Base-by-base conservation (phyloP, 2,888 invertebrate genomes). In the Celastrina argiolus region DNA sequence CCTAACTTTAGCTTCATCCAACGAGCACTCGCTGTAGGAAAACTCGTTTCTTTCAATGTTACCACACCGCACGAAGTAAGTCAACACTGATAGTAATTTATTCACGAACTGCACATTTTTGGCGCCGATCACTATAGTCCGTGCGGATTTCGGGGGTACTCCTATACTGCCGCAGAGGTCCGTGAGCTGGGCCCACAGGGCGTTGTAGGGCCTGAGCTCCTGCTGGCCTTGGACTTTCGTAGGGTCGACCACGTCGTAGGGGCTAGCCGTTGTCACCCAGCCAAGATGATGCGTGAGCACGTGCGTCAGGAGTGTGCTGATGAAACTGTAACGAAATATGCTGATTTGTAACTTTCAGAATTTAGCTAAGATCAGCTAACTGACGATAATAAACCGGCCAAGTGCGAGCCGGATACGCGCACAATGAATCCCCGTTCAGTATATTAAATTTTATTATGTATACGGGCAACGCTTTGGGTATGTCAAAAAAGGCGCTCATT, bases 271-370 rank as follows among this genome's bases (percentile, higher is more conserved):
- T 36, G 95, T 93, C 67, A 97, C 97, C 98, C 98, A 98, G 18
- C 97, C 97, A 45, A 98, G 92, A 81, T 98, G 98, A 83, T 97
- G 94, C 0, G 97, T 97, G 65, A 98, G 88, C 61, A 97, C 95
- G 70, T 97, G 96, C 6, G 97, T 98, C 65, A 98, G 83, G 70
- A 98, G 92, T 22, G 97, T 97, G 82, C 97, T 97, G 78, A 98
- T 93, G 85, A 98, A 98, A 88, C 98, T 98, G 92, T 70, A 94
- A 93, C 74, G 75, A 76, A 72, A 75, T 70, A 22, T 8, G 3
- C 18, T 45, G 16, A 18, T 18, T 1, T 10, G 10, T 45, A 18
- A 45, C 8, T 16, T 16, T 16, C 42, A 16, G 7, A 2, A 7
- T 16, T 42, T 42, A 42, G 4, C 28, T 28, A 3, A 28, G 2